Evolutionary conservation across 92 coral and sea anemone genomes (phyloP), one percentile per base, ranked within the genome.

Genomic region (Phenganax subtilis): DNA sequence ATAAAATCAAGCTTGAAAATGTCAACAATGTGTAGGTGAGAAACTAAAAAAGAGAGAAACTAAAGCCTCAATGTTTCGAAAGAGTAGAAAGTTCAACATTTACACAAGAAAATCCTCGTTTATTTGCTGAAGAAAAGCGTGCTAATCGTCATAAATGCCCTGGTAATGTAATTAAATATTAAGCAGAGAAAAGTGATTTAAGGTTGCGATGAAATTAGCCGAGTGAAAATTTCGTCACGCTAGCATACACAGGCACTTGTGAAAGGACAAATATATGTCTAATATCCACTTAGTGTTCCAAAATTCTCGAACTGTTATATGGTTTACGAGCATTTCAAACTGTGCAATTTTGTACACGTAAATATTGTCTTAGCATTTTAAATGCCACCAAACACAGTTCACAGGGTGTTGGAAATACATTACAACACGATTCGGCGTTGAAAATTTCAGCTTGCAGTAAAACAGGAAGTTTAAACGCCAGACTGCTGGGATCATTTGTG

Each of bases 111-210:
- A 28, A 76, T 56, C 81, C 16, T 25, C 52, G 53, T 52, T 62
- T 79, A 79, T 79, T 79, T 79, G 83, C 83, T 51, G 61, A 62
- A 47, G 12, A 64, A 79, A 77, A 79, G 10, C 58, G 74, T 54
- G 83, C 62, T 79, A 79, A 79, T 79, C 83, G 71, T 31, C 25
- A 12, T 16, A 62, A 60, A 79, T 62, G 82, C 71, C 31, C 17
- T 54, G 37, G 62, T 62, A 79, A 79, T 63, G 74, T 51, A 63
- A 47, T 79, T 79, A 79, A 77, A 70, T 59, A 64, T 64, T 68
- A 68, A 68, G 83, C 47, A 64, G 74, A 72, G 60, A 65, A 53
- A 51, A 62, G 74, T 15, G 54, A 51, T n/a, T 37, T 15, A 37
- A 57, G 60, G 57, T 10, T 25, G 25, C 25, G 64, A 37, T 3